A percentile compares a stretch with the other conserved stretches of the same genome.
These are phyloP conservation scores for Catharus bicknelli DNA, from an alignment of 2,113 vertebrate species.

Conservation along the genomic window DNA sequence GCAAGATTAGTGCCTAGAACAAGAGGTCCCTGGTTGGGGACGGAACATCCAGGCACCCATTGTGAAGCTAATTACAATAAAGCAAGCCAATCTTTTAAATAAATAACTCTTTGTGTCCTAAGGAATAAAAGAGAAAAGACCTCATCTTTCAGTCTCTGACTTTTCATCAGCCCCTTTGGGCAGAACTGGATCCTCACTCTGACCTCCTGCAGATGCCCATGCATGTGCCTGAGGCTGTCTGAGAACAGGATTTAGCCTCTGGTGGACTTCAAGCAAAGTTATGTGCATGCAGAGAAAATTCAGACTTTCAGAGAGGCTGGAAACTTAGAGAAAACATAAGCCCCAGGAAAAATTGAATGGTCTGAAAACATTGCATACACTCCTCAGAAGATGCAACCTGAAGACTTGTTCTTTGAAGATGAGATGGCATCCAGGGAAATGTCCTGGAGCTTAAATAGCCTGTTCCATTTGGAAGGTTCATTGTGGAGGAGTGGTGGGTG, in stretches of 20 bases:
- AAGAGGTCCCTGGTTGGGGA: background rate
- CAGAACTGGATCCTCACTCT: background rate
- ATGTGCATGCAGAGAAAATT: background rate
- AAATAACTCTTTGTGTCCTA: conserved; percentile 48
- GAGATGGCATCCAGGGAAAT: background rate
- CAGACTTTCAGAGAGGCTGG: background rate
- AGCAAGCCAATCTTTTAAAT: conserved; percentile 9
- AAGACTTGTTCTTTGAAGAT: background rate
- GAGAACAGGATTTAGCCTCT: background rate
- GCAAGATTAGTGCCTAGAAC: conserved; percentile 13
- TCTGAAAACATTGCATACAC: background rate
- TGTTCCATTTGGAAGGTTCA: background rate
- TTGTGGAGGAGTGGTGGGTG: background rate
- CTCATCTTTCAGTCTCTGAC: conserved; percentile 21
- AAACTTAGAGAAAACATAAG: background rate
- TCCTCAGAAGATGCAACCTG: background rate
- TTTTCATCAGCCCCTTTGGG: background rate
- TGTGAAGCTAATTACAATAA: conserved; percentile 45
- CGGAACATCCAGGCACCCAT: conserved; percentile 34
- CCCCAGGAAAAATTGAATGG: background rate
- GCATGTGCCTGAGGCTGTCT: background rate
- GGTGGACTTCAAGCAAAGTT: background rate
- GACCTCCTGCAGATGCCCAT: background rate
- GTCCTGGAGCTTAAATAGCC: background rate
- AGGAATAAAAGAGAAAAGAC: conserved; percentile 36